A percentile compares a stretch with the other conserved stretches of the same genome.
These are phyloP conservation scores for Diplodus puntazzo DNA, from an alignment of 2,797 vertebrate genomes.

Conservation along the genomic window DNA sequence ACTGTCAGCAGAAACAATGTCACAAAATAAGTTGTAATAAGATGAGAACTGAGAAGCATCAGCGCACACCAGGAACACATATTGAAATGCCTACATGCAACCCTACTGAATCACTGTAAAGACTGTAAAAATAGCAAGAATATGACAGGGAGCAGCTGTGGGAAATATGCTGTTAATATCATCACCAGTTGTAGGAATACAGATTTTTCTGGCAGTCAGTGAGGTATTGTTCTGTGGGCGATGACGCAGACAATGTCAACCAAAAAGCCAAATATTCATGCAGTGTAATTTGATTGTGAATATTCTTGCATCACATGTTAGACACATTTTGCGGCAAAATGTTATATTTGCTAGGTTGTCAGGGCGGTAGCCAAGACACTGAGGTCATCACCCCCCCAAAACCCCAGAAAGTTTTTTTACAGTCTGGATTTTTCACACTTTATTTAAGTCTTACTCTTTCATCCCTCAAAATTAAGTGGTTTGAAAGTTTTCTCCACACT, in stretches of 20 bases:
- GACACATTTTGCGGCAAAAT: background rate
- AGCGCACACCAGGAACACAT: constrained; percentile 36
- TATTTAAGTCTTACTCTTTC: background rate
- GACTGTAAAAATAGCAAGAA: constrained; percentile 18
- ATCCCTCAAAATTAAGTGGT: background rate
- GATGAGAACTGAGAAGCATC: constrained; percentile 14
- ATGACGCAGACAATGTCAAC: constrained; percentile 5
- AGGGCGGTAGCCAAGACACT: background rate
- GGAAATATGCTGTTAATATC: constrained; percentile 1
- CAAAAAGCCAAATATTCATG: background rate
- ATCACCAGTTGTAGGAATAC: background rate
- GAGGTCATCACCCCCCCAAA: background rate
- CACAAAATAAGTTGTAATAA: constrained; percentile 35
- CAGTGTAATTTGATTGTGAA: background rate
- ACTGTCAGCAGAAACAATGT: constrained; percentile 25
- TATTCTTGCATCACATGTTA: background rate
- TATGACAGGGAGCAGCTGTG: constrained; percentile 28
- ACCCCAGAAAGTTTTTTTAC: background rate
- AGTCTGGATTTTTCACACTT: background rate
- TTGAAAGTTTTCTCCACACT: too few relatives aligned
- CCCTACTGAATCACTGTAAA: constrained; percentile 30
- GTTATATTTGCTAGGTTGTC: background rate
- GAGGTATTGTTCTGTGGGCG: constrained; percentile 37
- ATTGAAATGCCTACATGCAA: constrained; percentile 50
- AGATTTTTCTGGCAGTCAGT: background rate